These are phyloP conservation scores for Enteromius thamalakanensis DNA, from an alignment of 2,797 vertebrate genomes.

Conservation along the genomic window DNA sequence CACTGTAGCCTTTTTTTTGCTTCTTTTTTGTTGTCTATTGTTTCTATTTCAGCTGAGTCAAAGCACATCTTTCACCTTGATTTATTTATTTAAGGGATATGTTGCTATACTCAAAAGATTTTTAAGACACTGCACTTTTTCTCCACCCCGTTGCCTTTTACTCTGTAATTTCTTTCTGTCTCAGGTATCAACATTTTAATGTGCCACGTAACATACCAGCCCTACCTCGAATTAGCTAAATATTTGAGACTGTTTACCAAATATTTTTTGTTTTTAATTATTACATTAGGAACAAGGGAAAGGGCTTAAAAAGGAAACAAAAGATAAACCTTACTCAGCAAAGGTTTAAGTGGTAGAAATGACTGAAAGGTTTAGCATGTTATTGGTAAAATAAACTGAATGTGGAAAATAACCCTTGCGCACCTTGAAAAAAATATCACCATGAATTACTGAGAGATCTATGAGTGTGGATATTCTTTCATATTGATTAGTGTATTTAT, in stretches of 20 bases:
- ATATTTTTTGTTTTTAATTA: slow-evolving; percentile 7
- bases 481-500: not conserved
- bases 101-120: slow-evolving; percentile 12
- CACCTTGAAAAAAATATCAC: slow-evolving; percentile 30
- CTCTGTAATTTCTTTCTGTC: slow-evolving; percentile 17
- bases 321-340: not conserved
- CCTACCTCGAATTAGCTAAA: slow-evolving; percentile 54
- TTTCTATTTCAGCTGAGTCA: not conserved
- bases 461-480: not conserved
- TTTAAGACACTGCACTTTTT: slow-evolving; percentile 12
- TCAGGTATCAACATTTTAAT: slow-evolving; percentile 24
- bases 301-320: not conserved
- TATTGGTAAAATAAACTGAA: not conserved
- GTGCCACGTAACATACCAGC: slow-evolving; percentile 45
- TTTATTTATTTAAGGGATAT: slow-evolving; percentile 55
- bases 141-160: slow-evolving; percentile 47
- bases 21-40: not conserved
- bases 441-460: not conserved
- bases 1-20: slow-evolving; percentile 25
- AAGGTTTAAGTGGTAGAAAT: not conserved
- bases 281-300: not conserved
- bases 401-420: not conserved
- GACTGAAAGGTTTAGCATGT: not conserved
- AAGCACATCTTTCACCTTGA: slow-evolving; percentile 6
- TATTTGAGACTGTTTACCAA: slow-evolving; percentile 15